Evolutionary conservation across 2,888 invertebrate genomes (phyloP).

Genomic region (Nomada ruficornis): DNA sequence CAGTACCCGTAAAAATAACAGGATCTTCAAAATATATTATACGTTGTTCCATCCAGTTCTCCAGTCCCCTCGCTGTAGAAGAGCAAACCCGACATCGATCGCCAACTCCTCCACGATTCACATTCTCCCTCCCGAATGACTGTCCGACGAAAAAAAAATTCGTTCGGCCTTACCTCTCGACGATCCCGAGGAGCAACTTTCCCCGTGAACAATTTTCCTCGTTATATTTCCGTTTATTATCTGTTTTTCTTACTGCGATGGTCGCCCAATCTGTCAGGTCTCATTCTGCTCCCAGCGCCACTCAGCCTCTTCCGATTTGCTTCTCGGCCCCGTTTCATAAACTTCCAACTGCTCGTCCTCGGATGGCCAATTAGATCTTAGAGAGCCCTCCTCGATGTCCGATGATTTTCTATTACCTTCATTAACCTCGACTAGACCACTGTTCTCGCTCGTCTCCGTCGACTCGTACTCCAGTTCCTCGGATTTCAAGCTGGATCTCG

Average conservation of each 20-base stretch:
- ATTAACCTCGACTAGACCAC: slow-evolving; percentile 54
- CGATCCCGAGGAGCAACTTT: background rate
- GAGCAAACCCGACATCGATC: slow-evolving; percentile 40
- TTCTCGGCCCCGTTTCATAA: slow-evolving; percentile 54
- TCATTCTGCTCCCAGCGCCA: slow-evolving; percentile 76
- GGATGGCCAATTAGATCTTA: slow-evolving; percentile 68
- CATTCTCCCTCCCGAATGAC: background rate
- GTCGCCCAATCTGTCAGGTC: slow-evolving; percentile 69
- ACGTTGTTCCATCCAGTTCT: slow-evolving; percentile 36
- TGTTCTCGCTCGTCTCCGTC: slow-evolving; percentile 14
- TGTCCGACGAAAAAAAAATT: slow-evolving; percentile 17
- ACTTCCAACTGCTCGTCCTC: slow-evolving; percentile 73
- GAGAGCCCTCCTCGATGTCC: slow-evolving; percentile 62
- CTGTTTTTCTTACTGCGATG: slow-evolving; percentile 7
- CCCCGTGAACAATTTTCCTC: slow-evolving; percentile 30
- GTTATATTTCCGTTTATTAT: slow-evolving; percentile 45
- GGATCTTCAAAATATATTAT: background rate
- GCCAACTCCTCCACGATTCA: slow-evolving; percentile 22
- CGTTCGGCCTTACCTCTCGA: slow-evolving; percentile 9
- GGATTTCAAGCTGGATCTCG: slow-evolving; percentile 62
- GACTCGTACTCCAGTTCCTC: slow-evolving; percentile 54
- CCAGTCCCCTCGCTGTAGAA: slow-evolving; percentile 48
- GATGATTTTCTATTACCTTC: slow-evolving; percentile 62
- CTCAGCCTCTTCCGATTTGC: slow-evolving; percentile 73
- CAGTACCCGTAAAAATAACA: background rate